Evolutionary conservation across 2,113 vertebrate genomes (phyloP), one percentile per base, ranked within the genome.

Genomic region (Microtus oregoni): DNA sequence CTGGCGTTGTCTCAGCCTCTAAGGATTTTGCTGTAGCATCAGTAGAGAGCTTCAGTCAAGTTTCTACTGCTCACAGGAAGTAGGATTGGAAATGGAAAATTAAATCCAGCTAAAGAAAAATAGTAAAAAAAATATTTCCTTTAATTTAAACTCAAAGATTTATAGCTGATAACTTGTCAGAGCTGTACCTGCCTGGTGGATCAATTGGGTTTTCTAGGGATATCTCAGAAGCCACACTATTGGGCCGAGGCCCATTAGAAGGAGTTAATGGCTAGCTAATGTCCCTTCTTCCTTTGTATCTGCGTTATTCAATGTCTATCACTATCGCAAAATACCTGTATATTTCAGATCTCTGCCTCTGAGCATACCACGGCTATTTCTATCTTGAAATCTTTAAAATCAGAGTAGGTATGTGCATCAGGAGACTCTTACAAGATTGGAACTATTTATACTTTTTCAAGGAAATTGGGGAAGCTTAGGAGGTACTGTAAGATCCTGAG

Each of bases 81-180:
- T 70, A 91, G 20, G 32, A 35, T 83, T 91, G 61, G 79, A 93
- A 87, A 77, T 1, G 89, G 61, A 92, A 82, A 94, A 73, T 61
- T 12, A 68, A 87, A 10, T 67, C 61, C 41, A 68, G 35, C 77
- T 90, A 28, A 22, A 83, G 82, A 79, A 92, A 90, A 88, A 52
- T 55, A 50, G 88, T 67, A 52, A 92, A 82, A 90, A 30, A 90
- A 50, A 30, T 12, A 26, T 52, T 44, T 75, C 20, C 63, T 89
- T 68, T 73, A 73, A 41, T 92, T 58, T 73, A 28, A 70, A 72
- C 50, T 41, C n/a, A n/a, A 85, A 95, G 35, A 76, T 75, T 78
- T 83, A 10, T 75, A 73, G 30, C 38, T 85, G 22, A 15, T 88
- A 5, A 47, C 79, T 26, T 63, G 70, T 2, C 11, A 41, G 41